Evolutionary conservation across 2,888 invertebrate species (phyloP).

Genomic region (Empis livida): DNA sequence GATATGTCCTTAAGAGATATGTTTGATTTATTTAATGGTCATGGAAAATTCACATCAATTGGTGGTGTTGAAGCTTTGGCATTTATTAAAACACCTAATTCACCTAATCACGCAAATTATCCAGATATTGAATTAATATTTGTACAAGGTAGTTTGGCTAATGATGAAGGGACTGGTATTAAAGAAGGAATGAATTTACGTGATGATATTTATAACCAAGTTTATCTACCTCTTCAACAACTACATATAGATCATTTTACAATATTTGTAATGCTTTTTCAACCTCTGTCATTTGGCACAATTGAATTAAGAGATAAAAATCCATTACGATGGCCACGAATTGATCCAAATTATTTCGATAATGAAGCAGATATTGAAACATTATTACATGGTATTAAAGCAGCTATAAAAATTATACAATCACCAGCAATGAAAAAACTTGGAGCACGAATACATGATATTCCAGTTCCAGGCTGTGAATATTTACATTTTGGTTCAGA

Average conservation of each 20-base stretch:
- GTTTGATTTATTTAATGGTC: constrained; percentile 22
- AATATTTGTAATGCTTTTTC: constrained; percentile 50
- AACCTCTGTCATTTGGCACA: constrained; percentile 58
- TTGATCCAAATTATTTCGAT: constrained; percentile 68
- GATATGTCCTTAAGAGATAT: constrained; percentile 4
- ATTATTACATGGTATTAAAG: constrained; percentile 46
- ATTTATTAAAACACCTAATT: constrained; percentile 42
- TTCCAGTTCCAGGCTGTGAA: constrained; percentile 40
- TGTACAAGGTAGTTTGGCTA: constrained; percentile 42
- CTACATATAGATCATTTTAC: constrained; percentile 42
- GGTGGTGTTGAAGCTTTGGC: constrained; percentile 50
- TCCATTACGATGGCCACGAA: constrained; percentile 60
- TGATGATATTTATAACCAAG: constrained; percentile 38
- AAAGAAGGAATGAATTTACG: constrained; percentile 40
- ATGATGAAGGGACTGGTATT: constrained; percentile 40
- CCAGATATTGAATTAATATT: constrained; percentile 50
- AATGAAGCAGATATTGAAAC: constrained; percentile 50
- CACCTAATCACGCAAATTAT: constrained; percentile 41
- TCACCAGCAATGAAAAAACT: constrained; percentile 44
- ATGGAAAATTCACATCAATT: constrained; percentile 38
- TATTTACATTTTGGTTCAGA: constrained; percentile 40
- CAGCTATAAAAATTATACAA: constrained; percentile 40
- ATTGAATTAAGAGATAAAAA: constrained; percentile 53
- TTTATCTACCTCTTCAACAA: constrained; percentile 40
- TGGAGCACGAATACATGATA: constrained; percentile 40